Evolutionary conservation across 2,797 vertebrate species (phyloP).

Genomic region (Megaceryle alcyon): DNA sequence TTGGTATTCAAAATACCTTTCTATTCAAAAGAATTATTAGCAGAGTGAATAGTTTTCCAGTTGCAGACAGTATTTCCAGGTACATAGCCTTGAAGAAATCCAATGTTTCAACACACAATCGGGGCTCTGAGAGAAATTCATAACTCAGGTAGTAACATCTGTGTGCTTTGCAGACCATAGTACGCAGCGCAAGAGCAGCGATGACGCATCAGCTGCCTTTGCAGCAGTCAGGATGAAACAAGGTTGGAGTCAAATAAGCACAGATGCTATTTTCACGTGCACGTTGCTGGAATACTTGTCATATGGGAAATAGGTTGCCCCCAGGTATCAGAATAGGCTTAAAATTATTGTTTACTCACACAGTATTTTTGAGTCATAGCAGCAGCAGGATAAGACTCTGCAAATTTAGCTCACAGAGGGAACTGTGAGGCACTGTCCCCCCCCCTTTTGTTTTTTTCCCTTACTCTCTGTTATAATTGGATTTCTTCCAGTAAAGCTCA

Average conservation of each 20-base stretch:
- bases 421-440: neutral
- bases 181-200: neutral
- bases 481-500: neutral
- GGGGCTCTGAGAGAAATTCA: neutral
- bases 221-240: neutral
- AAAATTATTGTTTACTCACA: neutral
- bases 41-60: neutral
- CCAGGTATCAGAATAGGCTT: conserved; percentile 9
- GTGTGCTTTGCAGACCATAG: neutral
- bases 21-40: neutral
- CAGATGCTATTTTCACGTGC: neutral
- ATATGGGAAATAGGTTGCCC: neutral
- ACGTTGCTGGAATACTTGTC: neutral
- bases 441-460: neutral
- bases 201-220: neutral
- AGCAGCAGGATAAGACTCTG: neutral
- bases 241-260: neutral
- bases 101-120: neutral
- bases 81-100: neutral
- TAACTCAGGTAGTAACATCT: neutral
- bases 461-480: neutral
- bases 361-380: neutral
- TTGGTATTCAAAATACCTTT: conserved; percentile 5
- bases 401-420: neutral
- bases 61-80: neutral